phyloP scores from a whole-genome alignment of 2,113 vertebrate species.

The Eulacestoma nigropectus region DNA sequence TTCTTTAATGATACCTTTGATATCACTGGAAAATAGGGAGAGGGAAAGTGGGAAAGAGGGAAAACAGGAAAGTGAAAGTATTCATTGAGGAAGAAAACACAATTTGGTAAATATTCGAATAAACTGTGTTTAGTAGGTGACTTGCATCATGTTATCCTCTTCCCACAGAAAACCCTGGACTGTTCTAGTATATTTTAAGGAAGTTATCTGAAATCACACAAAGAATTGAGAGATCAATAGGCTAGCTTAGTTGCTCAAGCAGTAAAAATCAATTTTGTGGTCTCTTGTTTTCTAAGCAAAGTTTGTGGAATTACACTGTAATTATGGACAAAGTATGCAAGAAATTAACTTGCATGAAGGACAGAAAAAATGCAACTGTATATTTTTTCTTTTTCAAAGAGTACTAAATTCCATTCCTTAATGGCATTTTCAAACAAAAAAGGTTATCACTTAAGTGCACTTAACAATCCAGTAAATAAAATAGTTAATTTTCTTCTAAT shows the following conservation, averaged over 20 bases:
- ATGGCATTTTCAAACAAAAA: neutral
- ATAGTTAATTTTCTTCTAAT: neutral
- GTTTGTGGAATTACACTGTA: neutral
- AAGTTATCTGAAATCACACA: conserved; percentile 5
- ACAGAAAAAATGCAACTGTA: neutral
- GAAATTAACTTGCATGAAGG: neutral
- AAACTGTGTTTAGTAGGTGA: neutral
- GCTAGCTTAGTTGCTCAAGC: neutral
- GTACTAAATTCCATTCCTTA: neutral
- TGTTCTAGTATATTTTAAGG: neutral
- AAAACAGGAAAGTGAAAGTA: neutral
- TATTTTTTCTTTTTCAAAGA: neutral
- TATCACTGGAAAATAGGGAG: neutral
- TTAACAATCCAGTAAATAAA: neutral
- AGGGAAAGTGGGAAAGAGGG: neutral
- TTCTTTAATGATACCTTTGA: neutral
- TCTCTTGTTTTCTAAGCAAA: conserved; percentile 6
- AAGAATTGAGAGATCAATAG: conserved; percentile 3
- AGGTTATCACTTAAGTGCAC: neutral
- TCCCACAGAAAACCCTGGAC: neutral
- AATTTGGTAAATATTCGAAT: neutral
- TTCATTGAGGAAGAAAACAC: neutral
- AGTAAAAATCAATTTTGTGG: neutral
- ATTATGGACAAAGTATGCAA: neutral
- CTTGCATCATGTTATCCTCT: neutral